Evolutionary conservation across 2,113 vertebrate genomes (phyloP), one percentile per base, ranked within the genome.

Genomic region (Corydoras sp.): DNA sequence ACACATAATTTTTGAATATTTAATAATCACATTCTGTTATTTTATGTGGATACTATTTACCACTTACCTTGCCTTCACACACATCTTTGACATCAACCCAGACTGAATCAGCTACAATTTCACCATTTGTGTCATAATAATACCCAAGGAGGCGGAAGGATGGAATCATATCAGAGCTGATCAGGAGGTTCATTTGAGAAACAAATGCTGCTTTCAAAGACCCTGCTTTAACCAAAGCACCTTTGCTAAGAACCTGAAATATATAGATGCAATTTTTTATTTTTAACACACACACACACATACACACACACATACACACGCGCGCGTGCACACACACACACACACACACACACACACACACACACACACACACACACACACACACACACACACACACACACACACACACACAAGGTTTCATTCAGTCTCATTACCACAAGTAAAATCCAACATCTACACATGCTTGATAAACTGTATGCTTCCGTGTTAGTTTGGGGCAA

Each of bases 141-240:
- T 89, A 94, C 73, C 85, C 90, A 77, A 94, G 83, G 15, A 94
- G 32, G 35, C 91, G 88, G 75, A 94, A 93, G 0, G 86, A 87
- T 8, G 92, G 92, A 2, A 84, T 84, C 85, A 95, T 84, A 2
- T 75, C 74, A 58, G 77, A 2, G 0, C 65, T 84, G 80, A 93
- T 87, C 0, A 0, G 2, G 15, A 90, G 35, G 4, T 0, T 18
- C 6, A 0, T 0, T 78, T 11, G 62, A 10, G 68, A 54, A 49
- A 9, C 9, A 0, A 0, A 10, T n/a, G 78, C 71, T 5, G 77
- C 3, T 51, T 0, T 0, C 1, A 79, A 0, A 12, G 68, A 73
- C 3, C 56, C 71, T 0, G 10, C 2, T 5, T 63, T 11, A 53
- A 71, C 56, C 3, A 87, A 9, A 9, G 14, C 62, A 54, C 88